A percentile compares a stretch with the other conserved stretches of the same genome.
These are phyloP conservation scores for Aporrectodea caliginosa DNA, from an alignment of 1,140 invertebrate species.

Conservation along the genomic window DNA sequence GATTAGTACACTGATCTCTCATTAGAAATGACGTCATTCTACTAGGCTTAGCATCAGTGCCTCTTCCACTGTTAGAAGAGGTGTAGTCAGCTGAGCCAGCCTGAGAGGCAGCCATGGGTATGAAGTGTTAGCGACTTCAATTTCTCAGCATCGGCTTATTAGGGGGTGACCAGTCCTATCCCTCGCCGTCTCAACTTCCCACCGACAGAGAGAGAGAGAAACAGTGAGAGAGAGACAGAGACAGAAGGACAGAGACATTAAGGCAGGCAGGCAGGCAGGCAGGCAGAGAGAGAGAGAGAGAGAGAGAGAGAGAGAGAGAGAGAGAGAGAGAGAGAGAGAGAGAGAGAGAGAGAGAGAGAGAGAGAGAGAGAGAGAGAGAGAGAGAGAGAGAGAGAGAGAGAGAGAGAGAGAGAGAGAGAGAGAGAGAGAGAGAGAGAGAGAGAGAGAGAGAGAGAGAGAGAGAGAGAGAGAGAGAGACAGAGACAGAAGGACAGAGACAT, in stretches of 20 bases:
- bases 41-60: too few relatives aligned
- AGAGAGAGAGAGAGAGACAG: neutral
- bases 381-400: neutral
- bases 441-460: neutral
- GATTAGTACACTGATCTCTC: too few relatives aligned
- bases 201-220: neutral
- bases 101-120: too few relatives aligned
- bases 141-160: too few relatives aligned
- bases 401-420: neutral
- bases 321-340: neutral
- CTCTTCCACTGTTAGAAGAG: too few relatives aligned
- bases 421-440: neutral
- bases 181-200: neutral
- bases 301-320: neutral
- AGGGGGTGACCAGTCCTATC: too few relatives aligned
- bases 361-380: neutral
- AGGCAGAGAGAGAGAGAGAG: neutral
- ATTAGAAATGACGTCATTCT: too few relatives aligned
- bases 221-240: neutral
- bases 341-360: neutral
- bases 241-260: neutral
- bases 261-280: neutral
- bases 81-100: too few relatives aligned
- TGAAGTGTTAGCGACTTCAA: too few relatives aligned
- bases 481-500: neutral